phyloP scores from a whole-genome alignment of 2,888 invertebrate species.

The Parnassius glacialis region DNA sequence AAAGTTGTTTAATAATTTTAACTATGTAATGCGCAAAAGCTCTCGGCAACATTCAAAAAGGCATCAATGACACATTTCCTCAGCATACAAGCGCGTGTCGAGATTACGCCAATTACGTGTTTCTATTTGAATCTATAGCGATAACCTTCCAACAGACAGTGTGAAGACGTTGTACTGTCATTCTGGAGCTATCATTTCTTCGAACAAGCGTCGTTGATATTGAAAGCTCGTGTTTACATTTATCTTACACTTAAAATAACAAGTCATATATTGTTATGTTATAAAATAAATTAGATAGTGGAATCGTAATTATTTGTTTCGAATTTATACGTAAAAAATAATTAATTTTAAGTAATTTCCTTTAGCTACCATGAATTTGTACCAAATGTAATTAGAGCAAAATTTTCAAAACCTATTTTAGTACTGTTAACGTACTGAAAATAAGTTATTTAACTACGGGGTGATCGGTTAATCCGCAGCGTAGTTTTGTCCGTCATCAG shows the following conservation, averaged over 20 bases:
- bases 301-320: background rate
- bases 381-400: too few species aligned
- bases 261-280: background rate
- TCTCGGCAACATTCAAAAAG: background rate
- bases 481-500: too few species aligned
- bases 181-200: constrained; percentile 20
- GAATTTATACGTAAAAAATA: too few species aligned
- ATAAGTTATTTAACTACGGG: too few species aligned
- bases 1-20: too few species aligned
- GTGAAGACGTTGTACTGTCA: constrained; percentile 10
- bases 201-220: constrained; percentile 12
- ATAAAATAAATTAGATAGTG: constrained; percentile 3
- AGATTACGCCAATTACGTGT: constrained; percentile 24
- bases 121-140: constrained; percentile 6
- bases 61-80: background rate
- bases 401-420: too few species aligned
- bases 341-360: too few species aligned
- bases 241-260: constrained; percentile 21
- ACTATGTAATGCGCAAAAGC: background rate
- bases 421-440: too few species aligned
- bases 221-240: background rate
- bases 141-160: constrained; percentile 18
- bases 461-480: too few species aligned
- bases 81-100: constrained; percentile 8
- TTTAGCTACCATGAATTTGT: too few species aligned